Percentiles rank a stretch among this genome's conserved stretches.
Evolutionary conservation across 35 echinoderm and acorn worm species (phyloP).

Genomic region (Patiria miniata): DNA sequence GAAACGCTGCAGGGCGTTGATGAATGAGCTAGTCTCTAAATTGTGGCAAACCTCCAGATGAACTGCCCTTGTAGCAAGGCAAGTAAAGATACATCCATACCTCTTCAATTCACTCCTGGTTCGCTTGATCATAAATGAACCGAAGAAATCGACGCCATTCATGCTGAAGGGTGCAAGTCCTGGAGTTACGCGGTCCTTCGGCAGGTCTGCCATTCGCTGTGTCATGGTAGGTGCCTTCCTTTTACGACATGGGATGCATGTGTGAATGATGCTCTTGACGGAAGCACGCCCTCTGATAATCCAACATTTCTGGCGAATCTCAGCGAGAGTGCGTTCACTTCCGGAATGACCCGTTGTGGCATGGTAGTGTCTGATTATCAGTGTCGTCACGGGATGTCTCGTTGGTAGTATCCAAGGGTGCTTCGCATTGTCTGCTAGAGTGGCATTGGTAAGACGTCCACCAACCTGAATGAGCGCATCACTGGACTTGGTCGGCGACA

Average conservation of each 20-base stretch:
- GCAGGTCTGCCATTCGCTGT: slow-evolving; percentile 23
- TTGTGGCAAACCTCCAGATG: slow-evolving; percentile 51
- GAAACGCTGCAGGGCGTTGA: slow-evolving; percentile 53
- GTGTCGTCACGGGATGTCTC: neutral
- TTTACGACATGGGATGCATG: neutral
- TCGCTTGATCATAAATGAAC: slow-evolving; percentile 62
- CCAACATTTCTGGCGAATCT: slow-evolving; percentile 20
- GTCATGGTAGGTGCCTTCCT: neutral
- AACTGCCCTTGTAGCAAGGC: slow-evolving; percentile 56
- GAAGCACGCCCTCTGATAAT: neutral
- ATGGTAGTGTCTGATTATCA: slow-evolving; percentile 18
- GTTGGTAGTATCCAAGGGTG: slow-evolving; percentile 26
- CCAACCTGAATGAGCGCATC: slow-evolving; percentile 11
- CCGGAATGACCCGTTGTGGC: slow-evolving; percentile 5
- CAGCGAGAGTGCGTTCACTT: neutral
- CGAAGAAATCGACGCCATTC: slow-evolving; percentile 37
- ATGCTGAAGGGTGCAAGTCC: neutral
- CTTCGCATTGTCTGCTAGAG: neutral
- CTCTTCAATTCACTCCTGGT: slow-evolving; percentile 46
- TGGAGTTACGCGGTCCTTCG: neutral
- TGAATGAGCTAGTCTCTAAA: slow-evolving; percentile 54
- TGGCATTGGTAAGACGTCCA: slow-evolving; percentile 13
- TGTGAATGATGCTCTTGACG: neutral
- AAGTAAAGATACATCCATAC: slow-evolving; percentile 59
- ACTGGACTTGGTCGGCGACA: neutral